Base-by-base conservation (phyloP, 1,140 invertebrate species). In the Drosophila eugracilis region DNA sequence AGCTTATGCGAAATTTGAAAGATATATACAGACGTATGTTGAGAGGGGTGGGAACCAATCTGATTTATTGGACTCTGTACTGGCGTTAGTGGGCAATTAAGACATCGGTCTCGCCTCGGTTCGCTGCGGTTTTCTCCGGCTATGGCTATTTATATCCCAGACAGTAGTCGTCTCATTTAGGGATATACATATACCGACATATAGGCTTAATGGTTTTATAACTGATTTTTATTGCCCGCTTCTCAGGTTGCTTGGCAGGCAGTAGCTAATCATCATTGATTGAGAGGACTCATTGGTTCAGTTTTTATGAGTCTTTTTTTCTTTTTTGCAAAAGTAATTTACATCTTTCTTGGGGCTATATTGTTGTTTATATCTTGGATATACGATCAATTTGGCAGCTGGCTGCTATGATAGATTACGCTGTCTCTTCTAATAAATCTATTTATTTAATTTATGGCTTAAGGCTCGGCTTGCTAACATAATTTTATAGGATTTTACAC, bases 191-290 rank as follows among this genome's bases (percentile, higher is more conserved):
- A 10, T 47, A 12, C n/a, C 4, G 19, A 26, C 28, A 28, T 32
- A n/a, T 67, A 22, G 41, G 22, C 48, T 50, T 74, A 74, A 74
- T 74, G 70, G 57, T 36, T 73, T 54, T 74, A 49, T 63, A 74
- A 54, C 57, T 7, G 42, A 63, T 59, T 36, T 74, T 74, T 63
- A 74, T 74, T 53, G 44, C 30, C 15, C 39, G 47, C 22, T 44
- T 36, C 21, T 39, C 48, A 74, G 70, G 57, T 73, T 53, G 70
- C 47, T 44, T 15, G 2, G 6, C 41, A 14, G 21, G 5, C 42
- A 42, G 50, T 22, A 26, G 42, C 22, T 21, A 52, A 36, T 66
- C 48, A 36, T 63, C 32, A 48, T 39, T 62, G 28, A 53, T 72
- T 62, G 48, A 45, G 26, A 22, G 22, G 10, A 14, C 15, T 6